Evolutionary conservation across 2,888 invertebrate species (phyloP).

Genomic region (Limulus polyphemus): DNA sequence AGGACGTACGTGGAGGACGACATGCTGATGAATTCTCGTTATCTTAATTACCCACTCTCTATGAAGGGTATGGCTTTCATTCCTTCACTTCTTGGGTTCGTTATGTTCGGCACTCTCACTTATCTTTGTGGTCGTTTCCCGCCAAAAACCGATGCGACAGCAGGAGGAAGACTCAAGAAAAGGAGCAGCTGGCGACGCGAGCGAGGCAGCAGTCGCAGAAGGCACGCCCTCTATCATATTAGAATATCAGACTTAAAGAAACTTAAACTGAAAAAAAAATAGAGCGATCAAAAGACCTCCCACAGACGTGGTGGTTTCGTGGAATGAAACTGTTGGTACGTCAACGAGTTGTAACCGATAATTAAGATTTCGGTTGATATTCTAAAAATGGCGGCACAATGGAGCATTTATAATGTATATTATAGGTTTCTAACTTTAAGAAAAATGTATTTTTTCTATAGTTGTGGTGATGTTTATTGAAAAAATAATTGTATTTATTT

Average conservation of each 20-base stretch:
- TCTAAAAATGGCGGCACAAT: too few species aligned
- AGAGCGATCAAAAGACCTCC: not conserved
- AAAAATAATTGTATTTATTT: too few species aligned
- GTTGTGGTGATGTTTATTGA: too few species aligned
- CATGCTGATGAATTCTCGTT: constrained; percentile 41
- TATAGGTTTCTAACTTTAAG: too few species aligned
- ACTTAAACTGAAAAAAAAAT: not conserved
- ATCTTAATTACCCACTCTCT: constrained; percentile 35
- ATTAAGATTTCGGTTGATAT: too few species aligned
- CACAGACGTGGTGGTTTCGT: not conserved
- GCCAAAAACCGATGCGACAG: constrained; percentile 23
- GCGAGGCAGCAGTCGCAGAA: constrained; percentile 26
- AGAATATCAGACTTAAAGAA: not conserved
- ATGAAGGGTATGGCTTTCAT: constrained; percentile 41
- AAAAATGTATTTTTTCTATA: too few species aligned
- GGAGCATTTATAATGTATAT: too few species aligned
- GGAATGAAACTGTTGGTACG: not conserved
- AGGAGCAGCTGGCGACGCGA: constrained; percentile 27
- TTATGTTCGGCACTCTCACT: constrained; percentile 34
- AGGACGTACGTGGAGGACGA: constrained; percentile 36
- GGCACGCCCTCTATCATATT: constrained; percentile 48
- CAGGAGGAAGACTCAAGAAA: constrained; percentile 23
- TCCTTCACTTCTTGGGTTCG: constrained; percentile 32
- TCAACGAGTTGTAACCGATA: not conserved
- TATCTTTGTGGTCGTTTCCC: constrained; percentile 36